phyloP scores from a whole-genome alignment of 2,797 vertebrate species.

The Hirundo rustica region DNA sequence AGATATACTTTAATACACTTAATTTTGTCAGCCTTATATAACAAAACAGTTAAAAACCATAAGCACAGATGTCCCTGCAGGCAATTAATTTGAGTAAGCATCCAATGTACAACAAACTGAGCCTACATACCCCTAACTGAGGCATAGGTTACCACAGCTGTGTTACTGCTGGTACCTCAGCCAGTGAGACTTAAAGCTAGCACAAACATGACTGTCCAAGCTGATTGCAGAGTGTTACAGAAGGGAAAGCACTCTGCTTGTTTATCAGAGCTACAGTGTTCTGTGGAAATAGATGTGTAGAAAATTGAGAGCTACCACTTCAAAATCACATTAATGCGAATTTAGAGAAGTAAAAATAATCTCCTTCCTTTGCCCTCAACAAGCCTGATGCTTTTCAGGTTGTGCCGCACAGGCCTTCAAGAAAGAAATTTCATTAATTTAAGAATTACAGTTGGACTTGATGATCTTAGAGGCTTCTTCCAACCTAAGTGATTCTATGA shows the following conservation, averaged over 20 bases:
- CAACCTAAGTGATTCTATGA: neutral
- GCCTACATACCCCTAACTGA: neutral
- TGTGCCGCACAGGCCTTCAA: neutral
- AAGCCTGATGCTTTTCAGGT: neutral
- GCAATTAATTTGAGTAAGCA: neutral
- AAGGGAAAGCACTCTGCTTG: neutral
- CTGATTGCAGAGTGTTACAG: neutral
- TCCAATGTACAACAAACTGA: neutral
- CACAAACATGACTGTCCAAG: neutral
- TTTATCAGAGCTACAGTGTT: neutral
- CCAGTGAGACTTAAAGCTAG: neutral
- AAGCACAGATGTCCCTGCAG: neutral
- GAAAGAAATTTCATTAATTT: neutral
- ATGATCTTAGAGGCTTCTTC: neutral
- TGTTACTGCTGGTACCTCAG: neutral
- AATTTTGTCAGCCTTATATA: conserved; percentile 10
- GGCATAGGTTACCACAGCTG: neutral
- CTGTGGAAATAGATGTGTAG: neutral
- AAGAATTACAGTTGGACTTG: neutral
- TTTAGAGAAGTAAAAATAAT: neutral
- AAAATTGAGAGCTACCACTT: neutral
- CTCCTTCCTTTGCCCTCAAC: neutral
- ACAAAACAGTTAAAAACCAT: neutral
- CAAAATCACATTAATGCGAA: neutral
- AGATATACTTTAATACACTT: neutral